Evolutionary conservation across 30 jellyfish, hydroid and myxozoan genomes (phyloP), one percentile per base, ranked within the genome.

Genomic region (Cassiopea andromeda): DNA sequence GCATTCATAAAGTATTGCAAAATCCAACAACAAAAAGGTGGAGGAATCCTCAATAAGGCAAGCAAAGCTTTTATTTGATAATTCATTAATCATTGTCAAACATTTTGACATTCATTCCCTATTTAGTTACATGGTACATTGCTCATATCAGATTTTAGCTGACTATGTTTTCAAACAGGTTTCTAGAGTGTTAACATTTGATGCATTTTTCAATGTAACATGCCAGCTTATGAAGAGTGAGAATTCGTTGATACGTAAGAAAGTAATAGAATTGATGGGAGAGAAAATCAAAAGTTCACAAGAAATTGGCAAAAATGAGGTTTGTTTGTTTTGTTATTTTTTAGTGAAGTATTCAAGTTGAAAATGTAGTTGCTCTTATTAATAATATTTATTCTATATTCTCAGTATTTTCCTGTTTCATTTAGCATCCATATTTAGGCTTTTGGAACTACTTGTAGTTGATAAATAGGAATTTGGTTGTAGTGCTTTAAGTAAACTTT

Each of bases 251-350:
- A 74, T 96, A 1, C 83, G 93, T 27, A 96, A 81, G 50, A 96
- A 89, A 77, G 92, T 94, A 16, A 83, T 92, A 19, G 99, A 96
- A 60, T 75, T 92, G 82, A 77, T 92, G 1, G 88, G 92, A 46
- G 87, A 85, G 60, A 83, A 88, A 67, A 64, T 92, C n/a, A 73
- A 82, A 27, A 82, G 49, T 1, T 9, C 90, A 1, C 91, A 66
- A 10, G 76, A 80, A n/a, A 44, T 82, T 5, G 78, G 72, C 1
- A 68, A 72, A 12, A 72, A 83, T 1, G 93, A 96, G 96, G 99
- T 91, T 16, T 27, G 97, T 60, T 27, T 27, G 38, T 27, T 27
- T 27, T 27, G 38, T 27, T 27, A 27, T 0, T 27, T 27, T 27
- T 27, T 27, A 27, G 38, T 27, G 38, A 27, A 27, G n/a, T 27